Base-by-base conservation (phyloP, 2,113 vertebrate genomes). In the Ceratotherium simum region DNA sequence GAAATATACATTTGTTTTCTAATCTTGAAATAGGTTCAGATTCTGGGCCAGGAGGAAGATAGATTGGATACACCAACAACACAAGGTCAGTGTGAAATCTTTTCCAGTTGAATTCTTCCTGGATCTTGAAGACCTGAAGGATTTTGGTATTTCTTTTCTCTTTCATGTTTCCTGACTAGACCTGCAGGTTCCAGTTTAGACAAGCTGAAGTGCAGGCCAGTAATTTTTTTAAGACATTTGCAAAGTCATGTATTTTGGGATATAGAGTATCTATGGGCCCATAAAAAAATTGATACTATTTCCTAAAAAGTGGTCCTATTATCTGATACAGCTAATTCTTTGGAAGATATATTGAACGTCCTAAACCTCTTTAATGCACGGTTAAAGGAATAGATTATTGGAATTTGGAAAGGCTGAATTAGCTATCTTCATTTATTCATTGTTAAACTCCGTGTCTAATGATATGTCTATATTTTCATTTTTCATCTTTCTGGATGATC, bases 1-100 rank as follows among this genome's bases (percentile, higher is more conserved):
- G 31, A 92, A 93, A 78, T 58, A 83, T 10, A 29, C 23, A 83
- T 92, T 96, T 87, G 51, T 83, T 87, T 94, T 83, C 21, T 79
- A 81, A 92, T 81, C 18, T 91, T 87, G 23, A 86, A 94, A 83
- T 46, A 51, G 54, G 6, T 70, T 91, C 64, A 90, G 12, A 65
- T 79, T 93, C 27, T 54, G 65, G 27, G 6, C 18, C 17, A 58
- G 46, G 10, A 67, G 46, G 69, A 70, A 75, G 33, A 73, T 2
- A 78, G n/a, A 73, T 46, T 83, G 46, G 42, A 65, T n/a, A 25
- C 3, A 67, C 4, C 20, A 79, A 31, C 20, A 75, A 4, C 4
- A 92, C 33, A 75, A 85, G 39, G 46, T 83, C 46, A 92, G 20
- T 54, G n/a, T 70, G 60, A 88, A 54, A 73, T 46, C 1, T 46